Conservation (phyloP, 2,797 vertebrate species). For the Choloepus didactylus region DNA sequence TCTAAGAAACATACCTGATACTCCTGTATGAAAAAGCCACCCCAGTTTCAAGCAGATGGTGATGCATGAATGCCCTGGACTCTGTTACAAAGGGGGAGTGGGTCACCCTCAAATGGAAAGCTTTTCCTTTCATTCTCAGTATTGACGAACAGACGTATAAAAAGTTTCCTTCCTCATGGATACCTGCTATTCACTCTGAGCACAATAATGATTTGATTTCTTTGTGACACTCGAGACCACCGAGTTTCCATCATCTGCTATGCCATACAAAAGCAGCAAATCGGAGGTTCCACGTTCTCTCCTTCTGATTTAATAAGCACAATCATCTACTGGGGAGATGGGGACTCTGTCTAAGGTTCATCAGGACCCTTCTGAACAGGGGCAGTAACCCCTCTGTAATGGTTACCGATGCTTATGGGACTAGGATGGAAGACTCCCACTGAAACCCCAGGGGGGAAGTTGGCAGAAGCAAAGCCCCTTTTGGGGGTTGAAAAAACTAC, state of each 20-base stretch:
- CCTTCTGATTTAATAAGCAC: not conserved
- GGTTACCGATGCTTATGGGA: accelerated
- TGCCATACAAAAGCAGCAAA: not conserved
- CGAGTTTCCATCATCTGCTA: not conserved
- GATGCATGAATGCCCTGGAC: not conserved
- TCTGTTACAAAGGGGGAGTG: not conserved
- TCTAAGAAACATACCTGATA: not conserved
- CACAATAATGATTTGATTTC: not conserved
- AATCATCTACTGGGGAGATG: not conserved
- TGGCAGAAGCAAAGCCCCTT: too few relatives aligned
- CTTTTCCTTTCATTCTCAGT: not conserved
- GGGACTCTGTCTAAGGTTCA: not conserved
- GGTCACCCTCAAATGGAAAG: not conserved
- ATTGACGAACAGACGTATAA: not conserved
- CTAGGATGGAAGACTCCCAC: not conserved
- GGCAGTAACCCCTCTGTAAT: not conserved
- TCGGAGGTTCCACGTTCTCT: not conserved
- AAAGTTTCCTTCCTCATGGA: not conserved
- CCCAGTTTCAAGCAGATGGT: not conserved
- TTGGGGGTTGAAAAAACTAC: not conserved
- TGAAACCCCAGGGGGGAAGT: not conserved
- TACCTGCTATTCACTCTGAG: not conserved
- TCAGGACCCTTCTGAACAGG: not conserved
- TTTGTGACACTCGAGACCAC: not conserved
- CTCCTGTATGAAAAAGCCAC: not conserved